These are phyloP conservation scores for Tyrannus savana DNA, from an alignment of 2,113 vertebrate species.

Conservation along the genomic window DNA sequence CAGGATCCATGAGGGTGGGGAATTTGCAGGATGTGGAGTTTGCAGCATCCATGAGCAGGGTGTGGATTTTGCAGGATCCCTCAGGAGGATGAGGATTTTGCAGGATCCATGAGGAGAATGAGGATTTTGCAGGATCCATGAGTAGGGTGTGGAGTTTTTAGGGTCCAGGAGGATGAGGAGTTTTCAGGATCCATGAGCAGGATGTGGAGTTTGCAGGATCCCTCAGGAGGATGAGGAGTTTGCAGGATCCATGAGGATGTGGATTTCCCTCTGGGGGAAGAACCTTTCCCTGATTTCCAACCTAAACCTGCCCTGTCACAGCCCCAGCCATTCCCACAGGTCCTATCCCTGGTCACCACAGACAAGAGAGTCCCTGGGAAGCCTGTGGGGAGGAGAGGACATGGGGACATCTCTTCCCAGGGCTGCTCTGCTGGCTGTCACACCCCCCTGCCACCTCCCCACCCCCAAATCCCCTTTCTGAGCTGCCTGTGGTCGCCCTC, in stretches of 20 bases:
- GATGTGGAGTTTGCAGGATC: neutral
- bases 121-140: accelerated
- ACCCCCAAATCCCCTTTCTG: neutral
- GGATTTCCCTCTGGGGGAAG: neutral
- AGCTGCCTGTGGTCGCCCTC: neutral
- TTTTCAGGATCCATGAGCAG: neutral
- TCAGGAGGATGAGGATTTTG: neutral
- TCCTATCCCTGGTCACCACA: neutral
- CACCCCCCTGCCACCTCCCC: neutral
- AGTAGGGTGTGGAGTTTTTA: too few species aligned
- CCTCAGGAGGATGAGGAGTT: neutral
- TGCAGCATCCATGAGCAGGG: neutral
- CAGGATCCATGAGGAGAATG: neutral
- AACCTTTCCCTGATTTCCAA: neutral
- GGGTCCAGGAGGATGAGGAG: neutral
- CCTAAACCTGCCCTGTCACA: neutral
- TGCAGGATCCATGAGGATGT: neutral
- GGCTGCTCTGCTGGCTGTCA: neutral
- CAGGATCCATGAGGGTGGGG: accelerated
- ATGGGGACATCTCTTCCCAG: neutral
- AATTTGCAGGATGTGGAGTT: neutral
- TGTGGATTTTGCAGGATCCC: neutral
- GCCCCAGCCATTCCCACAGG: neutral
- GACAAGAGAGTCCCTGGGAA: neutral
- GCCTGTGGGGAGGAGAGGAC: neutral